phyloP scores from a whole-genome alignment of 2,888 invertebrate genomes.

The Platerodrilus igneus region DNA sequence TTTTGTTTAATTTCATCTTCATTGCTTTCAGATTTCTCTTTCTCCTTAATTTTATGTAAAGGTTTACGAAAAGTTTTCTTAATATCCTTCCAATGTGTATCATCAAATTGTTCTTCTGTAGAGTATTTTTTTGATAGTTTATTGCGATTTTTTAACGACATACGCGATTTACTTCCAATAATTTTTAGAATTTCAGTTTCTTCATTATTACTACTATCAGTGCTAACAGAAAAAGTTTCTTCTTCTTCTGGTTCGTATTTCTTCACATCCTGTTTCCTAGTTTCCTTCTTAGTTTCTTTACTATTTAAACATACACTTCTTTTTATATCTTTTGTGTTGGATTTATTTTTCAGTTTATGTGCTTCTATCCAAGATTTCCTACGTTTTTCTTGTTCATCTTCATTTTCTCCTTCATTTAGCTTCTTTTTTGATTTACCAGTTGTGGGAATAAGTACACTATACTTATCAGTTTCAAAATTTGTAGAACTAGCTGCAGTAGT shows the following conservation, averaged over 20 bases:
- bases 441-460: slow-evolving; percentile 40
- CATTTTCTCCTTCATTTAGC: too few relatives aligned
- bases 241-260: slow-evolving; percentile 50
- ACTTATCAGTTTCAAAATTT: slow-evolving; percentile 38
- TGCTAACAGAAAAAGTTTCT: slow-evolving; percentile 67
- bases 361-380: slow-evolving; percentile 22
- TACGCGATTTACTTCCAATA: slow-evolving; percentile 16
- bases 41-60: slow-evolving; percentile 12
- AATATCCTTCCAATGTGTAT: slow-evolving; percentile 12
- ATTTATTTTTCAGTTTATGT: slow-evolving; percentile 12
- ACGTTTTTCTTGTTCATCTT: slow-evolving; percentile 18
- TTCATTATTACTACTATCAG: slow-evolving; percentile 63
- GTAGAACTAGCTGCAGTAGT: too few relatives aligned
- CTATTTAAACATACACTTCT: slow-evolving; percentile 20
- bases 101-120: neutral
- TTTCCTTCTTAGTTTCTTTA: slow-evolving; percentile 20
- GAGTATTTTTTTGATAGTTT: neutral
- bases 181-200: slow-evolving; percentile 30
- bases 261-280: slow-evolving; percentile 12
- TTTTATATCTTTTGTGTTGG: slow-evolving; percentile 3
- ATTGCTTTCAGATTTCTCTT: slow-evolving; percentile 9
- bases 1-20: slow-evolving; percentile 24
- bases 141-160: too few relatives aligned
- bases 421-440: slow-evolving; percentile 43
- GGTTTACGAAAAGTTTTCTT: slow-evolving; percentile 11